Evolutionary conservation across 1,140 invertebrate species (phyloP).

Genomic region (Meteorus sp.): DNA sequence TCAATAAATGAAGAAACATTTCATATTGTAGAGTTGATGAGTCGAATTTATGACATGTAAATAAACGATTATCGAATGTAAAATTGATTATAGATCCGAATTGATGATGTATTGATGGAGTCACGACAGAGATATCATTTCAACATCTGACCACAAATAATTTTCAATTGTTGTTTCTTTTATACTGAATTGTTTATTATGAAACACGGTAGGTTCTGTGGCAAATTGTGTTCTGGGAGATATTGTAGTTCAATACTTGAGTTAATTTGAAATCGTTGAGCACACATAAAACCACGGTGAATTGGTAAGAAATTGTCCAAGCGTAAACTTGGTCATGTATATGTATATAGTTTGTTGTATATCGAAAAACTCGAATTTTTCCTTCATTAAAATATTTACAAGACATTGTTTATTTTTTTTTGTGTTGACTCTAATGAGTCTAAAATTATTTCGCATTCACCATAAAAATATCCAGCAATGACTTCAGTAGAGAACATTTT

Average conservation of each 20-base stretch:
- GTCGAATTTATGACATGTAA: neutral
- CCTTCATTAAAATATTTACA: neutral
- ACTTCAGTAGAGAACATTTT: constrained; percentile 18
- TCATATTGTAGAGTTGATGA: constrained; percentile 7
- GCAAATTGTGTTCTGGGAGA: neutral
- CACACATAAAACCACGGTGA: neutral
- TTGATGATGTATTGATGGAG: too few species aligned
- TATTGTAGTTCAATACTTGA: neutral
- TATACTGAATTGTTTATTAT: neutral
- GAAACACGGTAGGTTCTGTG: neutral
- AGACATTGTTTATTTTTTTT: neutral
- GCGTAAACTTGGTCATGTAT: neutral
- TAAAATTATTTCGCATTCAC: neutral
- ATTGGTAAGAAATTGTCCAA: constrained; percentile 10
- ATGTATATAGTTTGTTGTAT: neutral
- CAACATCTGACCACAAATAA: too few species aligned
- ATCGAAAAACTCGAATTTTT: too few species aligned
- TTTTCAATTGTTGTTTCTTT: neutral
- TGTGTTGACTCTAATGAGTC: too few species aligned
- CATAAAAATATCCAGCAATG: neutral
- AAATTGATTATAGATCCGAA: constrained; percentile 22
- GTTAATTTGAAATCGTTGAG: neutral
- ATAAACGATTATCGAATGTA: neutral
- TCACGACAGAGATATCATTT: too few species aligned
- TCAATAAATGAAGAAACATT: constrained; percentile 19